phyloP scores from a whole-genome alignment of 2,888 invertebrate species.

The Mythimna ferrago region DNA sequence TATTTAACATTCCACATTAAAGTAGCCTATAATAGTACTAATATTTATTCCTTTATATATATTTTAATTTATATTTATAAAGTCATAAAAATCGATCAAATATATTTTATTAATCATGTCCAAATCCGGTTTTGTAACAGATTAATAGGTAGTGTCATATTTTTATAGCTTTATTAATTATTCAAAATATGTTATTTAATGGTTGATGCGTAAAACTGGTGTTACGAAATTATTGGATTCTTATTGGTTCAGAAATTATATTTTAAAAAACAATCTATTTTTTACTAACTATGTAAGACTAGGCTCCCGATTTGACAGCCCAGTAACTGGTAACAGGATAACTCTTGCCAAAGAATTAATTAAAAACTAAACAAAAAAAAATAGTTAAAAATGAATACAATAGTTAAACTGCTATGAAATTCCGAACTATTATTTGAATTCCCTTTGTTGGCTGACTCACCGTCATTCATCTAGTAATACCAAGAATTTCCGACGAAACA shows the following conservation, averaged over 20 bases:
- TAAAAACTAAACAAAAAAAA: background rate
- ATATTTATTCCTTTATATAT: constrained; percentile 38
- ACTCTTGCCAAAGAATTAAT: too few relatives aligned
- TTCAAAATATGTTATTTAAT: constrained; percentile 32
- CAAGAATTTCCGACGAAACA: constrained; percentile 52
- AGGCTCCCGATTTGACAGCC: background rate
- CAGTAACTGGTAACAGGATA: background rate
- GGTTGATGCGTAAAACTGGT: constrained; percentile 31
- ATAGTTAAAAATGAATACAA: background rate
- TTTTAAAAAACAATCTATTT: background rate
- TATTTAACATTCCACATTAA: constrained; percentile 37
- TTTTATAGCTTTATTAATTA: constrained; percentile 54
- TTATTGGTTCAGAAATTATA: background rate
- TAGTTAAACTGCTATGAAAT: constrained; percentile 26
- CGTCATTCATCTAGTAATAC: constrained; percentile 52
- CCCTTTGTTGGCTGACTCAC: constrained; percentile 40
- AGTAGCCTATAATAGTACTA: constrained; percentile 13
- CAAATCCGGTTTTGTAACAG: constrained; percentile 43
- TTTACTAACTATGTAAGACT: background rate
- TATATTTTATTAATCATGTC: constrained; percentile 58
- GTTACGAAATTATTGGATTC: background rate
- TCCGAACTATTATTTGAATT: constrained; percentile 37
- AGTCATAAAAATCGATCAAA: constrained; percentile 61
- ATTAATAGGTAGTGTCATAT: constrained; percentile 34
- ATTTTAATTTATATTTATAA: constrained; percentile 47